Evolutionary conservation across 2,113 vertebrate species (phyloP).

Genomic region (Callionymus lyra): DNA sequence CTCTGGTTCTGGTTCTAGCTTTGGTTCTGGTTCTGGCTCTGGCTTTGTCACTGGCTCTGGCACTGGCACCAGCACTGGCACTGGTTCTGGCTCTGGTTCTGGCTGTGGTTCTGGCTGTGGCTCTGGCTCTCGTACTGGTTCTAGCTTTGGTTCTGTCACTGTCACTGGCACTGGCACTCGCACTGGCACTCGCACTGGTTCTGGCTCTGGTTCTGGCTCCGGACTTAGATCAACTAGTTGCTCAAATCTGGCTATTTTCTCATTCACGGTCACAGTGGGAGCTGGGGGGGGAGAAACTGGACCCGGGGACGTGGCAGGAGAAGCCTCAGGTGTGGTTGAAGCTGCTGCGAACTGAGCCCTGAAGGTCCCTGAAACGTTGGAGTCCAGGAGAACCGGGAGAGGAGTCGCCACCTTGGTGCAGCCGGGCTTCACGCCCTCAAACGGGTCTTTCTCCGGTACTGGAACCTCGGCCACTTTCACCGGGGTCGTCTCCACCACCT

Average conservation of each 20-base stretch:
- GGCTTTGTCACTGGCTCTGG: background rate
- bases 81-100: background rate
- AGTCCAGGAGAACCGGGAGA: conserved; percentile 23
- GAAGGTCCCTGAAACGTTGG: background rate
- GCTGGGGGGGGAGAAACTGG: background rate
- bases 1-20: too few relatives aligned
- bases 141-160: background rate
- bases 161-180: background rate
- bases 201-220: too few relatives aligned
- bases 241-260: too few relatives aligned
- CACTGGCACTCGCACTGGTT: too few relatives aligned
- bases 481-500: conserved; percentile 6
- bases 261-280: too few relatives aligned
- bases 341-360: background rate
- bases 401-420: conserved; percentile 31
- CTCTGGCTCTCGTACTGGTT: conserved; percentile 1
- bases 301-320: background rate
- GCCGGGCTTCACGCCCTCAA: conserved; percentile 17
- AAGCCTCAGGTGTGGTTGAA: background rate
- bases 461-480: conserved; percentile 8
- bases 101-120: background rate
- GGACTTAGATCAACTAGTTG: too few relatives aligned
- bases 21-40: too few relatives aligned
- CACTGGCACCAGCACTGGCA: background rate
- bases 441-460: conserved; percentile 4